Evolutionary conservation across 1,140 invertebrate genomes (phyloP), one percentile per base, ranked within the genome.

Genomic region (Dendroctonus ponderosae): DNA sequence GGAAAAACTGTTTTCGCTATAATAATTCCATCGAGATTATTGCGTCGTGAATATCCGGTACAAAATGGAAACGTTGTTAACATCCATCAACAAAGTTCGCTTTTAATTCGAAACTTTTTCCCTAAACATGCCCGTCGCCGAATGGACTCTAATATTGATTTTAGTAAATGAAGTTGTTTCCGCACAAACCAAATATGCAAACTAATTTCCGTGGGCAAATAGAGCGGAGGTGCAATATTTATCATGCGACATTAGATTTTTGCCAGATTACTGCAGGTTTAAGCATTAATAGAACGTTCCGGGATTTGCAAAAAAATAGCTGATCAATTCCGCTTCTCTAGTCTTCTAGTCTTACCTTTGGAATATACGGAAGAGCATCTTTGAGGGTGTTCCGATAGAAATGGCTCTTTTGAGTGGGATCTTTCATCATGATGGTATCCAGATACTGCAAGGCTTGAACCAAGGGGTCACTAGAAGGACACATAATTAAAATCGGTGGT

Each of bases 361-460:
- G 94, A 75, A 98, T 94, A 71, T 87, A 89, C 15, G 92, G 91
- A 67, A 98, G 82, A 12, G 89, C 87, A 75, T 95, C 92, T 77
- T 91, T 90, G 41, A 98, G 83, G 3, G 88, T 91, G 62, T 84
- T 90, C 68, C 89, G 86, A 80, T 96, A 97, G 80, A 97, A 97
- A 75, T 94, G 90, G 11, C 87, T 84, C 78, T 96, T 96, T 75
- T 95, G 91, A 51, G 85, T 83, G 11, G 91, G 87, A 79, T 95
- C 92, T 80, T 95, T 95, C 90, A 94, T 92, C 73, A 91, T 92
- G 71, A 94, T 93, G 14, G 92, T 89, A 78, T 98, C 96, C 48
- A 98, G 82, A 74, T 91, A 93, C 80, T 97, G 94, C 58, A 97
- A 82, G 6, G 93, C 92, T 69, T 92, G 88, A 40, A 97, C 91